phyloP scores from a whole-genome alignment of 2,797 vertebrate species.

The Cirrhinus molitorella region DNA sequence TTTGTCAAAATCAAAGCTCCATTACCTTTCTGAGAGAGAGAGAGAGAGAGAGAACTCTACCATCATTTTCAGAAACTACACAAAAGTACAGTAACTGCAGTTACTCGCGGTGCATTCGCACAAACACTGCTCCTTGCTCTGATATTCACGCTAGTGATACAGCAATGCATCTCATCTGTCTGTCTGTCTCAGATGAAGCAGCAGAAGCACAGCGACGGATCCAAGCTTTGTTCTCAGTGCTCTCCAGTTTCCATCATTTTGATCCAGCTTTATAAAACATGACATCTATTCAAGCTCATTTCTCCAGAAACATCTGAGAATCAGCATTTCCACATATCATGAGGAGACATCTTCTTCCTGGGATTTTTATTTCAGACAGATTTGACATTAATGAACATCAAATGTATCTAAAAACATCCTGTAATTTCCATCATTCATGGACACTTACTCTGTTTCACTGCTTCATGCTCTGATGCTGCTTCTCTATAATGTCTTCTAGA shows the following conservation, averaged over 20 bases:
- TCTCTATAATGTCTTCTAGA: slow-evolving; percentile 6
- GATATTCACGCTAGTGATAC: background rate
- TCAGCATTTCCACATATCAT: background rate
- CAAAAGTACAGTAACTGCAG: background rate
- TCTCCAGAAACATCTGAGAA: background rate
- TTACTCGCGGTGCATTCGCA: background rate
- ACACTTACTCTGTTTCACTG: background rate
- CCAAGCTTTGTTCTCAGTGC: background rate
- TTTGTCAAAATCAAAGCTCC: background rate
- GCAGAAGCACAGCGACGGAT: background rate
- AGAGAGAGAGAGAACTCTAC: background rate
- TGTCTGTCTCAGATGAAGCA: background rate
- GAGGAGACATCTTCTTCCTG: background rate
- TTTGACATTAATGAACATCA: background rate
- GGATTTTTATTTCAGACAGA: background rate
- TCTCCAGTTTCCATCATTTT: background rate
- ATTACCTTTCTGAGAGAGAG: background rate
- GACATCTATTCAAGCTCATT: background rate
- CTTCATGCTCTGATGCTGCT: background rate
- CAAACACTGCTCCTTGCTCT: background rate
- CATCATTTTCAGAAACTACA: background rate
- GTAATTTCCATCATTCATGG: background rate
- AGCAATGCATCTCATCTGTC: background rate
- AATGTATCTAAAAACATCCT: background rate
- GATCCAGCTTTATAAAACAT: background rate